Evolutionary conservation across 2,113 vertebrate genomes (phyloP).

Genomic region (Callocephalon fimbriatum): DNA sequence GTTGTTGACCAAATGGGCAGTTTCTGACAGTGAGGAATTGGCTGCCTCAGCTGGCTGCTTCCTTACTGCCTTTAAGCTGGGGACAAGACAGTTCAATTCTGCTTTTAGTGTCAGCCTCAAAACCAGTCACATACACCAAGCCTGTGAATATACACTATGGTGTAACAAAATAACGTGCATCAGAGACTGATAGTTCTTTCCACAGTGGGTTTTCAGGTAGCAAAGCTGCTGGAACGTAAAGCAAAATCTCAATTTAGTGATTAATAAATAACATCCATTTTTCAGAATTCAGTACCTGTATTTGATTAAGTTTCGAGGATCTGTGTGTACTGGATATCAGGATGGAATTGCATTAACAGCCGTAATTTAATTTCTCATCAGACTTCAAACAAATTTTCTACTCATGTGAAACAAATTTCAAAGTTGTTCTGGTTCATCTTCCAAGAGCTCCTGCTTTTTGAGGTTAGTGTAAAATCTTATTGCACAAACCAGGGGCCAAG

Average conservation of each 20-base stretch:
- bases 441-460: background rate
- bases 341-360: conserved; percentile 38
- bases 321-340: conserved; percentile 22
- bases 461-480: background rate
- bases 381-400: conserved; percentile 47
- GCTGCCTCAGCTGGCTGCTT: background rate
- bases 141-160: background rate
- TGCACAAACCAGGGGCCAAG: background rate
- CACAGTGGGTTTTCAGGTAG: background rate
- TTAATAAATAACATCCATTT: background rate
- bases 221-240: background rate
- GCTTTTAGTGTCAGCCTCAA: background rate
- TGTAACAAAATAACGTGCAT: background rate
- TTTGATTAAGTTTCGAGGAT: conserved; percentile 20
- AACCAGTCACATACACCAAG: background rate
- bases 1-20: background rate
- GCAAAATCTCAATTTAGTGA: background rate
- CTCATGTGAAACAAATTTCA: conserved; percentile 42
- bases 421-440: conserved; percentile 1
- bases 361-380: conserved; percentile 27
- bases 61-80: background rate
- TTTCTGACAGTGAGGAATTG: background rate
- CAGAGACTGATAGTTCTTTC: background rate
- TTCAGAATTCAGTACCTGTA: background rate
- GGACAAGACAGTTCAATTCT: background rate